phyloP scores from a whole-genome alignment of 2,888 invertebrate species.

The Eledone cirrhosa region DNA sequence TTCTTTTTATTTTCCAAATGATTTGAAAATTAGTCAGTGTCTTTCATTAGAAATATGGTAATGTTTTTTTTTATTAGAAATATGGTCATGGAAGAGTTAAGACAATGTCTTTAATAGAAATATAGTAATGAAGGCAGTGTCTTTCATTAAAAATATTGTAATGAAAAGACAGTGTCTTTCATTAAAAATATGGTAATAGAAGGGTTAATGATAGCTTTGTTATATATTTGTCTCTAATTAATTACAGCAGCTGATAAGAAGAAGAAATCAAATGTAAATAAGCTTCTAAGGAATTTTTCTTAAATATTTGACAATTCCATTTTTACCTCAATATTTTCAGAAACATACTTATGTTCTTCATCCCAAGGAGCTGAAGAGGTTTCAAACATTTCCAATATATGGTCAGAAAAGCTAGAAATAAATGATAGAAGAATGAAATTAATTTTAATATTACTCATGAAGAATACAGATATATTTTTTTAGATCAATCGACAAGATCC shows the following conservation, averaged over 20 bases:
- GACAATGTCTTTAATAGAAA: too few species aligned
- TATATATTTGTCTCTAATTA: too few species aligned
- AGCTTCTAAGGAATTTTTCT: neutral
- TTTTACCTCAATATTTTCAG: conserved; percentile 44
- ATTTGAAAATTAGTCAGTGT: too few species aligned
- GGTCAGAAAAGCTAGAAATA: conserved; percentile 50
- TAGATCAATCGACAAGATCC: neutral
- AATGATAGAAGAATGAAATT: conserved; percentile 5
- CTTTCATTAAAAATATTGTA: too few species aligned
- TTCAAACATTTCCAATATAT: conserved; percentile 55
- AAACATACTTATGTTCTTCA: conserved; percentile 47
- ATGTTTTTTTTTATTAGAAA: too few species aligned
- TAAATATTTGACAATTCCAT: neutral
- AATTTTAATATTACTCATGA: neutral
- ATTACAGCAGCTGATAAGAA: neutral
- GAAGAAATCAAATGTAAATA: neutral
- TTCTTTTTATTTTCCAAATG: too few species aligned
- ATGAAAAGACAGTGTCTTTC: too few species aligned
- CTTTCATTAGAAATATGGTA: too few species aligned
- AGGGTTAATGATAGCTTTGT: too few species aligned
- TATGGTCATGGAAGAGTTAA: too few species aligned
- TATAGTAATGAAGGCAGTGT: too few species aligned
- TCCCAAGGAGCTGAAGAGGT: conserved; percentile 52
- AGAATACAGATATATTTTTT: neutral
- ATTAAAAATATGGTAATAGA: too few species aligned